Conservation (phyloP, 2,113 vertebrate species). For the Ovis aries region ARS-UI_Ramb_v3.0 NC_056059.1:74619501-74620000, state of each 20-base stretch:
- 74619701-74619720: neutral
- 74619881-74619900: neutral
- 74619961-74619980: neutral
- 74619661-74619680: neutral
- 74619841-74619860: neutral
- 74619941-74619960: neutral
- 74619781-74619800: neutral
- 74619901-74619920: neutral
- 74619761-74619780: neutral
- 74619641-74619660: neutral
- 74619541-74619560: neutral
- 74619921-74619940: neutral
- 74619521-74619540: neutral
- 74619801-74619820: neutral
- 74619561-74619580: neutral
- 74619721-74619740: neutral
- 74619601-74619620: neutral
- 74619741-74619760: neutral
- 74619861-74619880: neutral
- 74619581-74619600: neutral
- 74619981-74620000: neutral
- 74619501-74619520: neutral
- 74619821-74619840: neutral
- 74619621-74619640: neutral
- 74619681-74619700: neutral